Conservation (phyloP, 2,113 vertebrate species). For the Eulemur rufifrons region DNA sequence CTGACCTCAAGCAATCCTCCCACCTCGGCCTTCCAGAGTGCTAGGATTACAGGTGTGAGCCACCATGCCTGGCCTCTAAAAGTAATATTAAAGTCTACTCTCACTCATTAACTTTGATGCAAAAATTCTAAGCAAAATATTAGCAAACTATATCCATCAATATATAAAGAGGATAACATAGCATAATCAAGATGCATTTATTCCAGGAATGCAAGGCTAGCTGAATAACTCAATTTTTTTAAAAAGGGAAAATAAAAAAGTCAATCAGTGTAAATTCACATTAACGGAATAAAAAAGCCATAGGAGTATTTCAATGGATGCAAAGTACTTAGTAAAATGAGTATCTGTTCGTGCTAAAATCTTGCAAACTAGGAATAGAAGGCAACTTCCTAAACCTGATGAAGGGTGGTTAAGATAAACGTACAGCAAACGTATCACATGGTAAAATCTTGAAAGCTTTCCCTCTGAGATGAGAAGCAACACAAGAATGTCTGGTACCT, state of each 20-base stretch:
- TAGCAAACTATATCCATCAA: background rate
- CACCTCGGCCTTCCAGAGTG: too few relatives aligned
- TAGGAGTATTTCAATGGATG: background rate
- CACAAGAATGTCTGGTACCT: background rate
- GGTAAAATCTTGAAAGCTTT: background rate
- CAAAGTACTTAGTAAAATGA: background rate
- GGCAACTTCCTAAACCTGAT: background rate
- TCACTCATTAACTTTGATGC: background rate
- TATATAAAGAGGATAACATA: background rate
- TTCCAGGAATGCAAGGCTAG: background rate
- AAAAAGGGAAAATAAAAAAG: background rate
- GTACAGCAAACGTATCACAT: background rate
- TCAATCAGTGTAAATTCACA: background rate
- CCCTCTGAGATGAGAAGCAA: background rate
- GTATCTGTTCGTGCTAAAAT: background rate
- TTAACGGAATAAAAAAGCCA: background rate
- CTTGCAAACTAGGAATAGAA: background rate
- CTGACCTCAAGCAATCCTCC: too few relatives aligned
- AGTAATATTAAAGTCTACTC: background rate
- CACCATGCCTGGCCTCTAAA: too few relatives aligned
- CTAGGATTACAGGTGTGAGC: too few relatives aligned
- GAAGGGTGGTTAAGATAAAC: background rate
- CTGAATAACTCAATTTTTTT: background rate
- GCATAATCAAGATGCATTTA: background rate
- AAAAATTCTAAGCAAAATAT: background rate